Percentiles rank a stretch among this genome's conserved stretches.
Evolutionary conservation across 2,797 vertebrate genomes (phyloP).

Genomic region (Neosalanx taihuensis): DNA sequence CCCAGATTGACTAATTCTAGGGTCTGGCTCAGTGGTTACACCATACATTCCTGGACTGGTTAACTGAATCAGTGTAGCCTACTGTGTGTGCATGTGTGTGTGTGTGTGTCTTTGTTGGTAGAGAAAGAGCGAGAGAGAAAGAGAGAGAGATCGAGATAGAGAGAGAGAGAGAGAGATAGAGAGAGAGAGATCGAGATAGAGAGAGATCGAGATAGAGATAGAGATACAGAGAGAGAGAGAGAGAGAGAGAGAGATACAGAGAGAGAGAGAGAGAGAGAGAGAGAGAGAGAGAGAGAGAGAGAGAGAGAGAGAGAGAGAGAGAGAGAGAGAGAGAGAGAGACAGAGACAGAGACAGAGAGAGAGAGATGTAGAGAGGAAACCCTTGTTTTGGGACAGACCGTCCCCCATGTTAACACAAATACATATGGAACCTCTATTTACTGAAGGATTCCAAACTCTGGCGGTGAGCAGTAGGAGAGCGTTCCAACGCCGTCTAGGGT

Average conservation of each 20-base stretch:
- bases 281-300: too few species aligned
- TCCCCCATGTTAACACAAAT: constrained; percentile 20
- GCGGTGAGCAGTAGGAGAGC: constrained; percentile 1
- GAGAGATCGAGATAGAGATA: too few species aligned
- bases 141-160: not conserved
- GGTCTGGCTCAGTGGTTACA: too few species aligned
- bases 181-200: not conserved
- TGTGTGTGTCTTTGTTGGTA: constrained; percentile 19
- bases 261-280: too few species aligned
- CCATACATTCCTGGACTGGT: not conserved
- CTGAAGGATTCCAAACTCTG: constrained; percentile 47
- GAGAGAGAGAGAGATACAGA: too few species aligned
- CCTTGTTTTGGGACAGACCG: constrained; percentile 24
- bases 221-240: too few species aligned
- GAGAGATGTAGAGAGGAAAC: constrained; percentile 23
- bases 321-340: too few species aligned
- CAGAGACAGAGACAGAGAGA: too few species aligned
- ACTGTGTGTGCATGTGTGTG: not conserved
- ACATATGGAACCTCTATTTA: constrained; percentile 40
- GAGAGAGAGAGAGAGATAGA: constrained; percentile 23
- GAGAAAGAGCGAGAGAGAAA: too few species aligned
- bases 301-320: too few species aligned
- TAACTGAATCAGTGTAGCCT: not conserved
- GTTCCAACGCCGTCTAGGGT: constrained; percentile 18
- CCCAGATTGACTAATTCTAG: too few species aligned